Conservation (phyloP, 2,888 invertebrate species). For the Tetragonisca angustula region DNA sequence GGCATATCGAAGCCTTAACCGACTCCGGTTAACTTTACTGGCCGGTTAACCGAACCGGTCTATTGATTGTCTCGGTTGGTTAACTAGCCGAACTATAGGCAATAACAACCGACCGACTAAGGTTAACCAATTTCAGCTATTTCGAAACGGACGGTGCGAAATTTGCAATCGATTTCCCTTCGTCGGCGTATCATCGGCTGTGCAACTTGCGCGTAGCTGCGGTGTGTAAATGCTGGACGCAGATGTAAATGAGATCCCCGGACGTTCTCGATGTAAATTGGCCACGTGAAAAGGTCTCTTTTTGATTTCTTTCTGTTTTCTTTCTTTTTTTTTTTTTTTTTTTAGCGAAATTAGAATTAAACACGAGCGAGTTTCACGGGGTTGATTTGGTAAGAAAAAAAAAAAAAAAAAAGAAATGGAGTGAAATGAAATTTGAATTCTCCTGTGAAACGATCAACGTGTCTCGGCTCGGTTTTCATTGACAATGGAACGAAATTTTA, state of each 20-base stretch:
- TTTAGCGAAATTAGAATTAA: neutral
- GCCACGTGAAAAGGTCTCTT: neutral
- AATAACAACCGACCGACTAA: conserved; percentile 21
- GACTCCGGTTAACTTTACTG: conserved; percentile 45
- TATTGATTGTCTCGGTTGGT: conserved; percentile 49
- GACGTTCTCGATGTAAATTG: neutral
- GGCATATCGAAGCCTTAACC: conserved; percentile 43
- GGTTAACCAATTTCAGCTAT: conserved; percentile 42
- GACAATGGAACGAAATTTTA: too few relatives aligned
- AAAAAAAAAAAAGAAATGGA: too few relatives aligned
- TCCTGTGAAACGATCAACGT: too few relatives aligned
- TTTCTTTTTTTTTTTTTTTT: neutral
- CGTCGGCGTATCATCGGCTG: neutral
- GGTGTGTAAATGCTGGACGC: neutral
- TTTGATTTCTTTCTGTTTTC: neutral
- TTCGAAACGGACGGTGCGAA: neutral
- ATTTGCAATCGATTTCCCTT: conserved; percentile 4
- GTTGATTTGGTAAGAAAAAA: too few relatives aligned
- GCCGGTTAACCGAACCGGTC: conserved; percentile 49
- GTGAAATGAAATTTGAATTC: too few relatives aligned
- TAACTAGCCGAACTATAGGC: conserved; percentile 35
- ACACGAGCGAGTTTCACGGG: neutral
- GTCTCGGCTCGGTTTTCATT: too few relatives aligned
- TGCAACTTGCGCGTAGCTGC: neutral
- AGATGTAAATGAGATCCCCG: neutral